Conservation (phyloP, 1,140 invertebrate species). For the Lepidurus arcticus region DNA sequence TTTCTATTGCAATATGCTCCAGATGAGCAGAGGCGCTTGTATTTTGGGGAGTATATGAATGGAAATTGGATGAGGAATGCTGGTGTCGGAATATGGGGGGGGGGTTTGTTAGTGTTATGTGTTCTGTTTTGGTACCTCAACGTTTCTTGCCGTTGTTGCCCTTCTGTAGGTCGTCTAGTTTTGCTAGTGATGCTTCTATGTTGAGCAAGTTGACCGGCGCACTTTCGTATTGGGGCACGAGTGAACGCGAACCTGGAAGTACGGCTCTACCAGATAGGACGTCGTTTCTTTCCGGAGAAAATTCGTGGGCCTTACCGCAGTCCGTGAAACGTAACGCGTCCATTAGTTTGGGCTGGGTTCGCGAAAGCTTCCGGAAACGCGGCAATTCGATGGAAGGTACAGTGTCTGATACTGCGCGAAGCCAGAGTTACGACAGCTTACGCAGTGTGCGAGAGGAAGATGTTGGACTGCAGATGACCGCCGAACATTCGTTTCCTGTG, state of each 20-base stretch:
- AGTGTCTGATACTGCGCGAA: constrained; percentile 29
- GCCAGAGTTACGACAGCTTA: neutral
- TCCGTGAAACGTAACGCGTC: neutral
- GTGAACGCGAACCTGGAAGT: constrained; percentile 27
- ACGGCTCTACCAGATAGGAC: constrained; percentile 37
- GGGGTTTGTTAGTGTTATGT: neutral
- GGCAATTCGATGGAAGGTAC: constrained; percentile 33
- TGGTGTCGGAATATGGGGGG: too few relatives aligned
- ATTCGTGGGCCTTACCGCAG: neutral
- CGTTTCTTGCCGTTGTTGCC: constrained; percentile 36
- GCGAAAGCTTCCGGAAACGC: neutral
- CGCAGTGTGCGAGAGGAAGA: constrained; percentile 8
- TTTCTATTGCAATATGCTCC: too few relatives aligned
- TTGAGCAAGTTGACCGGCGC: constrained; percentile 55
- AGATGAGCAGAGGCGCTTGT: too few relatives aligned
- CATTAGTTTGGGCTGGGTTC: neutral
- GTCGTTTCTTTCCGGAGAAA: neutral
- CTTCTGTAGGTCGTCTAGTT: constrained; percentile 58
- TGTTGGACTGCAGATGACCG: neutral
- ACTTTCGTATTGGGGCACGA: constrained; percentile 29
- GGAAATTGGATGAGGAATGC: too few relatives aligned
- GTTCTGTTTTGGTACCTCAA: constrained; percentile 33
- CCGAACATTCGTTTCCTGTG: neutral
- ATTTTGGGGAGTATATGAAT: too few relatives aligned
- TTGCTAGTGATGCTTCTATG: constrained; percentile 67